Evolutionary conservation across 2,113 vertebrate genomes (phyloP).

Genomic region (Aegypius monachus): DNA sequence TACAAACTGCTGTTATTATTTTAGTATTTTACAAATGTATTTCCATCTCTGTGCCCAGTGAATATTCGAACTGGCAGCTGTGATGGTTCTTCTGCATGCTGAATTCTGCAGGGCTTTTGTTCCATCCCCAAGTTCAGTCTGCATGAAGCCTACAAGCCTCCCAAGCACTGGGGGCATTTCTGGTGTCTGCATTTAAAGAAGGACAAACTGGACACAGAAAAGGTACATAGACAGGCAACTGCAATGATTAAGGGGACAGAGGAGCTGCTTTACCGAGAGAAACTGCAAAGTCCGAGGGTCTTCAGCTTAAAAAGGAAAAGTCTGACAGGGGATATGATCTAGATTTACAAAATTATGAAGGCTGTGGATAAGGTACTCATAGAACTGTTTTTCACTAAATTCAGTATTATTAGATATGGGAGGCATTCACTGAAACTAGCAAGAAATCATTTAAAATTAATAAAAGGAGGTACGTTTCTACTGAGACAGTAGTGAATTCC

Average conservation of each 20-base stretch:
- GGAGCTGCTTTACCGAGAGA: not conserved
- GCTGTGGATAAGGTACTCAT: not conserved
- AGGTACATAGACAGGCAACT: not conserved
- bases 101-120: not conserved
- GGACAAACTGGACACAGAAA: not conserved
- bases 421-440: not conserved
- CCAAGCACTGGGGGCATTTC: not conserved
- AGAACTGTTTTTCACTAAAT: not conserved
- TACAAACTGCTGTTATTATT: not conserved
- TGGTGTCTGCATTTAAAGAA: not conserved
- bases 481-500: not conserved
- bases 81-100: accelerated
- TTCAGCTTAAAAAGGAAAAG: not conserved
- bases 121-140: not conserved
- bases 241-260: not conserved
- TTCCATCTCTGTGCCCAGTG: not conserved
- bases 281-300: not conserved
- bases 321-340: not conserved
- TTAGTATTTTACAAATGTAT: not conserved
- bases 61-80: not conserved
- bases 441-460: not conserved
- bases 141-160: not conserved
- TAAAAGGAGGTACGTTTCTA: not conserved
- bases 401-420: not conserved
- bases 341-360: not conserved